These are phyloP conservation scores for Saccostrea cuccullata DNA, from an alignment of 1,140 invertebrate species.

Conservation along the genomic window DNA sequence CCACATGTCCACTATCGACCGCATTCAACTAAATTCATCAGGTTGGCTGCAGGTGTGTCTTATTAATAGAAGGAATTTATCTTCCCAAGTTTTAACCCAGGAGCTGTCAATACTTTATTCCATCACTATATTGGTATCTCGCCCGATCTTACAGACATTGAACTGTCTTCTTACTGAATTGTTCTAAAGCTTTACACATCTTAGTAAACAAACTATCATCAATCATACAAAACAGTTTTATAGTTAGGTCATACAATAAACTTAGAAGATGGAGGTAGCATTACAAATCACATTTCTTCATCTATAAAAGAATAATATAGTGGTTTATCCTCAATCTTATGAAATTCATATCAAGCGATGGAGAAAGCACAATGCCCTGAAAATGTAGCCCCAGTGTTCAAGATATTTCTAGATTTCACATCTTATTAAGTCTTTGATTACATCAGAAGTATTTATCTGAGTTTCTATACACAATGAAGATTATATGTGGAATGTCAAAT, in stretches of 20 bases:
- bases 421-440: slow-evolving; percentile 12
- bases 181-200: not conserved
- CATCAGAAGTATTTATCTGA: slow-evolving; percentile 19
- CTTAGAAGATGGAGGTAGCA: not conserved
- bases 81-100: not conserved
- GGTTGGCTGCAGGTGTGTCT: slow-evolving; percentile 27
- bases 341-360: slow-evolving; percentile 25
- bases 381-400: slow-evolving; percentile 4
- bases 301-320: slow-evolving; percentile 11
- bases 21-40: not conserved
- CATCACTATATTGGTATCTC: slow-evolving; percentile 11
- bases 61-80: slow-evolving; percentile 37
- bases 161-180: slow-evolving; percentile 3
- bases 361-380: slow-evolving; percentile 7
- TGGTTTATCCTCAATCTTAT: slow-evolving; percentile 2
- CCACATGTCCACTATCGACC: slow-evolving; percentile 31
- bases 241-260: not conserved
- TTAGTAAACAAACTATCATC: slow-evolving; percentile 6
- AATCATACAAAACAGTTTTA: slow-evolving; percentile 12
- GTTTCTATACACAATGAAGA: slow-evolving; percentile 24
- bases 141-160: not conserved
- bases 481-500: slow-evolving; percentile 14
- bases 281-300: slow-evolving; percentile 10
- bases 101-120: slow-evolving; percentile 17
- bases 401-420: slow-evolving; percentile 25